Evolutionary conservation across 2,113 vertebrate species (phyloP), one percentile per base, ranked within the genome.

Genomic region (Vicugna pacos): DNA sequence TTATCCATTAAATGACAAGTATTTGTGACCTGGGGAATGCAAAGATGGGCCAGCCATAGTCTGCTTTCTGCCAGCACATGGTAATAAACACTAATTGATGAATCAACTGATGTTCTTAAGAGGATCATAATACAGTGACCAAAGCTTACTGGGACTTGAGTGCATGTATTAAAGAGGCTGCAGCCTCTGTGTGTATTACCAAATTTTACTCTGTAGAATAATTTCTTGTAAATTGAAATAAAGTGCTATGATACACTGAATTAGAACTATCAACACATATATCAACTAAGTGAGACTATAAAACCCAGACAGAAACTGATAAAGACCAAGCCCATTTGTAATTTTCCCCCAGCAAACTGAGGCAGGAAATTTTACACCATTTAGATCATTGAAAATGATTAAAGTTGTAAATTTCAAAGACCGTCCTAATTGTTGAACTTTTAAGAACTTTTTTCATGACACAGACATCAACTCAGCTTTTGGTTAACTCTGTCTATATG

Each of bases 261-360:
- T 76, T 83, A 76, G 24, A 89, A 83, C 9, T 46, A 17, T 35
- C 56, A 46, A 12, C 15, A 16, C 19, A 54, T 32, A 24, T 64
- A 73, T 75, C 46, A 76, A 50, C 9, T 70, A 32, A 24, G 17
- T 89, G 26, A 84, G 8, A 54, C 64, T 62, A 46, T 52, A 75
- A 87, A 91, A n/a, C 24, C 5, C 35, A 76, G 32, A 64, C 24
- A 70, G n/a, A n/a, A 77, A 76, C 28, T 62, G 19, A 11, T 30
- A 62, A 96, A 85, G 83, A n/a, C 75, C 46, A 94, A 92, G 38
- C 10, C 8, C 46, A 80, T 52, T 96, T 60, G 54, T 87, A 93
- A 84, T 64, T 77, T 54, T 85, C 62, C 75, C 20, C 80, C 73
- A 70, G 56, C 11, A 73, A 77, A 65, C 6, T 79, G 30, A 93